These are phyloP conservation scores for Pterophyllum scalare DNA, from an alignment of 2,113 vertebrate species.

Conservation along the genomic window DNA sequence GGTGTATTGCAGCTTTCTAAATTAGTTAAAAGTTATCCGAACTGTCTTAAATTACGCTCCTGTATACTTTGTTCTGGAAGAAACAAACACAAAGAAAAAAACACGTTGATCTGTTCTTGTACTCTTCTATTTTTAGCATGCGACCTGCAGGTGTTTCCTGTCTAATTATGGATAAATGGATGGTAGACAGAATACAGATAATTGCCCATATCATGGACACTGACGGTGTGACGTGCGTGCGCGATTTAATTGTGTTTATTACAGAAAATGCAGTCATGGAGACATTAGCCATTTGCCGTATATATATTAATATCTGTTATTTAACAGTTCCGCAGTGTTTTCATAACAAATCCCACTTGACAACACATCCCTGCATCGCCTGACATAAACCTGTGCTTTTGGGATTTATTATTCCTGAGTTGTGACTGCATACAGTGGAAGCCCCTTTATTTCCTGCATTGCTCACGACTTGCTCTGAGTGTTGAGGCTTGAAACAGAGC, in stretches of 20 bases:
- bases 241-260: slow-evolving; percentile 18
- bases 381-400: slow-evolving; percentile 5
- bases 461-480: slow-evolving; percentile 47
- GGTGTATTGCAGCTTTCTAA: background rate
- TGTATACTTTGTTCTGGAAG: background rate
- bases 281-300: background rate
- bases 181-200: slow-evolving; percentile 12
- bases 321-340: background rate
- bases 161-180: slow-evolving; percentile 25
- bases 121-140: slow-evolving; percentile 15
- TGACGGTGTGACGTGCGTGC: background rate
- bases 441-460: background rate
- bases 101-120: background rate
- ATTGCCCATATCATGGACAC: slow-evolving; percentile 24
- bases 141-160: slow-evolving; percentile 2
- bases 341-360: background rate
- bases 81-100: background rate
- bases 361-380: background rate
- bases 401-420: slow-evolving; percentile 5
- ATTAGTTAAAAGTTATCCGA: background rate
- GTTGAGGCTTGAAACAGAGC: slow-evolving; percentile 1
- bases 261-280: background rate
- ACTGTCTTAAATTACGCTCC: background rate
- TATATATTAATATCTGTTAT: background rate
- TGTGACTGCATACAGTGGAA: background rate